Conservation (phyloP, 2,797 vertebrate species). For the Crax fasciolata region DNA sequence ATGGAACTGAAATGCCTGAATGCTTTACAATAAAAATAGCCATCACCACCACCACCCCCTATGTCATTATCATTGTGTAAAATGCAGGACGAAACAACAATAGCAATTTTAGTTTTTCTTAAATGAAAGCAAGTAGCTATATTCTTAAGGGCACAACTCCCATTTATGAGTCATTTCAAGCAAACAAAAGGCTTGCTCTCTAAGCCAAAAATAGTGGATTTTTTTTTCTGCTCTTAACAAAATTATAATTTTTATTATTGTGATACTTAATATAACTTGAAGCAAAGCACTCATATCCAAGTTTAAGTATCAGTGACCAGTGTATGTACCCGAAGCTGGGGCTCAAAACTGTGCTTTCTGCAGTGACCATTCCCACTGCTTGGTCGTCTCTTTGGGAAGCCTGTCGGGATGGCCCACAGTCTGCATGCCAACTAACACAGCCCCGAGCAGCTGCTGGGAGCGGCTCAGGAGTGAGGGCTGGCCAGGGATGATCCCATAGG, state of each 20-base stretch:
- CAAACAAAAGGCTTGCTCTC: conserved; percentile 15
- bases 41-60: background rate
- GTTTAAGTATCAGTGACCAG: background rate
- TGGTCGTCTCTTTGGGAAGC: background rate
- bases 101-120: background rate
- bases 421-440: accelerated
- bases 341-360: background rate
- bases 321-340: background rate
- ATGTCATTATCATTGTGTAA: background rate
- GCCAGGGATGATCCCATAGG: background rate
- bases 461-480: background rate
- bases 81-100: background rate
- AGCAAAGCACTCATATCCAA: background rate
- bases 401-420: background rate
- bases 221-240: background rate
- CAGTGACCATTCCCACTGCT: background rate
- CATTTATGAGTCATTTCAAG: conserved; percentile 17
- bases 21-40: background rate
- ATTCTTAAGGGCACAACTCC: background rate
- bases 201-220: background rate
- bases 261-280: background rate
- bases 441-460: background rate
- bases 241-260: background rate
- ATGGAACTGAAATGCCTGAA: background rate
- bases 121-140: background rate